phyloP scores from a whole-genome alignment of 2,113 vertebrate species.

The Myiozetetes cayanensis region DNA sequence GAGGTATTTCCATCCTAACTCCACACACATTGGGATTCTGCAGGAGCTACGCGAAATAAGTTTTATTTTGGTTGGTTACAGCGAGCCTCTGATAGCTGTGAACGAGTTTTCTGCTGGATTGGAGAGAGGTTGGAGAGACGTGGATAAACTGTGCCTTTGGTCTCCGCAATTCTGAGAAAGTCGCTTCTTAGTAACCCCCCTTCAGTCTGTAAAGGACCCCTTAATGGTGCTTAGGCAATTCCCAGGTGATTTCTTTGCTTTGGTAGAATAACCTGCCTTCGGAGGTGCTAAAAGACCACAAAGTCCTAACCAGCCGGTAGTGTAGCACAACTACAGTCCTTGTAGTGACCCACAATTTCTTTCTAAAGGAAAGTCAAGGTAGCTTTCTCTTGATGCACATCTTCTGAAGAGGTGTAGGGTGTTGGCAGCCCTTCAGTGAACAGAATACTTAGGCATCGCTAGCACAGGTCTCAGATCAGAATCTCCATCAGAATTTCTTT shows the following conservation, averaged over 20 bases:
- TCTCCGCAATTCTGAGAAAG: slow-evolving; percentile 27
- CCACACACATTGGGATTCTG: background rate
- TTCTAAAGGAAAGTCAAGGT: slow-evolving; percentile 54
- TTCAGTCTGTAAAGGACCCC: slow-evolving; percentile 25
- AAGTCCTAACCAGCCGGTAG: slow-evolving; percentile 66
- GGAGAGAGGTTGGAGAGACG: slow-evolving; percentile 2
- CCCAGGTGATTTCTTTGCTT: slow-evolving; percentile 42
- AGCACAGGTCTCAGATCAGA: slow-evolving; percentile 22
- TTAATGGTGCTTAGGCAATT: slow-evolving; percentile 61
- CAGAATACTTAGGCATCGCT: background rate
- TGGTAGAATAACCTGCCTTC: slow-evolving; percentile 63
- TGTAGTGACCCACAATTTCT: slow-evolving; percentile 59
- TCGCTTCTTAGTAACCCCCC: slow-evolving; percentile 25
- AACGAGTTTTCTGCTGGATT: background rate
- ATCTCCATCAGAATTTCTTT: background rate
- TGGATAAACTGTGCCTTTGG: slow-evolving; percentile 58
- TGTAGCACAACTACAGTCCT: slow-evolving; percentile 68
- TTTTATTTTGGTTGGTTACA: background rate
- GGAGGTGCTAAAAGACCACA: slow-evolving; percentile 75
- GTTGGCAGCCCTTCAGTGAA: background rate
- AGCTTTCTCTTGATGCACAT: slow-evolving; percentile 49
- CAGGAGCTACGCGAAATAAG: background rate
- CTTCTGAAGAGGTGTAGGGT: slow-evolving; percentile 28
- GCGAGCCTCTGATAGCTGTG: slow-evolving; percentile 8
- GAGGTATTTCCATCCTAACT: slow-evolving; percentile 31